Evolutionary conservation across 2,113 vertebrate species (phyloP).

Genomic region (Labeo rohita): DNA sequence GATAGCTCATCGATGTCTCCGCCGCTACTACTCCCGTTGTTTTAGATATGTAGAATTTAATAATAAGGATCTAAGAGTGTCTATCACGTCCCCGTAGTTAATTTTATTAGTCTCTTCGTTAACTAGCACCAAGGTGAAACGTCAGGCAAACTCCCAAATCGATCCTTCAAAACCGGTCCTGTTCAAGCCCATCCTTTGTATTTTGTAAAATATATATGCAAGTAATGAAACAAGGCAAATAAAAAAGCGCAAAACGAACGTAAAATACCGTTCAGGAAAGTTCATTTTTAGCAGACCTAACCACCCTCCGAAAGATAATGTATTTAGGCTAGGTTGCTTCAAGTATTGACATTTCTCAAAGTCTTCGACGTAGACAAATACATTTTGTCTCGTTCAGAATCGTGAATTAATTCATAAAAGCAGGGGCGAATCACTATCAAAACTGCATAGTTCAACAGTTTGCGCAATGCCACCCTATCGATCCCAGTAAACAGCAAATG

Average conservation of each 20-base stretch:
- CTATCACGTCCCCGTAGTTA: neutral
- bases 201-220: conserved; percentile 25
- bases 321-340: conserved; percentile 53
- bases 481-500: conserved; percentile 2
- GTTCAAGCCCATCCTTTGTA: neutral
- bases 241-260: conserved; percentile 33
- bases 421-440: conserved; percentile 63
- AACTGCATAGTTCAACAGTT: conserved; percentile 77
- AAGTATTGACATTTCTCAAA: conserved; percentile 38
- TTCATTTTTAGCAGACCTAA: conserved; percentile 62
- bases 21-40: neutral
- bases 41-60: conserved; percentile 27
- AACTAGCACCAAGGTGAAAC: conserved; percentile 52
- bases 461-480: conserved; percentile 34
- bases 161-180: conserved; percentile 24
- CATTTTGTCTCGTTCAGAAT: conserved; percentile 32
- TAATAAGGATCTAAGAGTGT: neutral
- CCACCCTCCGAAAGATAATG: conserved; percentile 60
- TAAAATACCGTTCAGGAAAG: conserved; percentile 44
- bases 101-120: conserved; percentile 13
- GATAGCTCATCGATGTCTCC: too few species aligned
- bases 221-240: conserved; percentile 19
- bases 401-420: conserved; percentile 37
- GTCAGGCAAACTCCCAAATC: neutral
- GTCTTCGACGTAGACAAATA: conserved; percentile 43